phyloP scores from a whole-genome alignment of 1,140 invertebrate genomes.

The Nylanderia fulva region DNA sequence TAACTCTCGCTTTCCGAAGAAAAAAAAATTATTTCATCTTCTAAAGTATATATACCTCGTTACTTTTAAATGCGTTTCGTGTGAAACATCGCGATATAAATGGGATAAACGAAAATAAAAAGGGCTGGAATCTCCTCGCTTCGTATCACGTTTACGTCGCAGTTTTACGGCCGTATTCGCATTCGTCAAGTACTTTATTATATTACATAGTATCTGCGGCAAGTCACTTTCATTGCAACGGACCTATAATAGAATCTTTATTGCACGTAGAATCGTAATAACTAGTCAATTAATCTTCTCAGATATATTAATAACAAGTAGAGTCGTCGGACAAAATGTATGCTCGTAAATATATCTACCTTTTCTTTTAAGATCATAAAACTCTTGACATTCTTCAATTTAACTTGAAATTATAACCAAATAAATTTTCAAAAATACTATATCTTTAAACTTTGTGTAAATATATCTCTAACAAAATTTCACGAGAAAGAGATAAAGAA shows the following conservation, averaged over 20 bases:
- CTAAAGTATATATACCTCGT: conserved; percentile 44
- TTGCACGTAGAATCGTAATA: not conserved
- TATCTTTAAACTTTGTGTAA: not conserved
- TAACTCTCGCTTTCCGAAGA: not conserved
- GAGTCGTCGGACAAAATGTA: not conserved
- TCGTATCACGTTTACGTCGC: conserved; percentile 39
- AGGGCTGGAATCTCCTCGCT: conserved; percentile 5
- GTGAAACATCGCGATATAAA: conserved; percentile 40
- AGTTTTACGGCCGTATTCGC: conserved; percentile 31
- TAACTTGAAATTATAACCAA: not conserved
- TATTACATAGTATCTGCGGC: conserved; percentile 21
- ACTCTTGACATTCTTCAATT: not conserved
- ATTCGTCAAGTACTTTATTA: conserved; percentile 52
- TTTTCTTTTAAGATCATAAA: conserved; percentile 1
- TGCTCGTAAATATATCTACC: not conserved
- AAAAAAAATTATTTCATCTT: conserved; percentile 16
- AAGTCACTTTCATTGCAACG: conserved; percentile 21
- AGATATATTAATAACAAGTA: conserved; percentile 47
- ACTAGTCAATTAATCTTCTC: conserved; percentile 24
- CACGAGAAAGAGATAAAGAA: not conserved
- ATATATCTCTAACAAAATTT: not conserved
- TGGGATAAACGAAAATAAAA: conserved; percentile 48
- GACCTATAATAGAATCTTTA: conserved; percentile 25
- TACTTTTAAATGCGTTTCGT: conserved; percentile 38
- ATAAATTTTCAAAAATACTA: conserved; percentile 2